Percentiles rank a stretch among this genome's conserved stretches.
These are phyloP conservation scores for Zosterops japonicus DNA, from an alignment of 2,113 vertebrate species.

Conservation along the genomic window DNA sequence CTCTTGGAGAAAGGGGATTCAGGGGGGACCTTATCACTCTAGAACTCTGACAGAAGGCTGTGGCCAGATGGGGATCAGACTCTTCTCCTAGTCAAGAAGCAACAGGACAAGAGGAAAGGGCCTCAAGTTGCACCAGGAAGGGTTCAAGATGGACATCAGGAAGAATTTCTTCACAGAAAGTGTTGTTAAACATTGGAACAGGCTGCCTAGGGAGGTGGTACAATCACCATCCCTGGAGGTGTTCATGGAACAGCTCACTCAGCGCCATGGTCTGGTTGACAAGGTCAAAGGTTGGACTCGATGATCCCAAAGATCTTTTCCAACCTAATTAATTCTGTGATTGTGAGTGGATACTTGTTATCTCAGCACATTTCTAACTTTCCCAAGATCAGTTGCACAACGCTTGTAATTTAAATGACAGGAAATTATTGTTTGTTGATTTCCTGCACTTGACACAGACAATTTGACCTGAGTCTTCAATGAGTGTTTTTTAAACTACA, in stretches of 20 bases:
- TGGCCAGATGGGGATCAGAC: not conserved
- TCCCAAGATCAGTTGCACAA: not conserved
- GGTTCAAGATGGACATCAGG: not conserved
- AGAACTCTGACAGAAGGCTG: not conserved
- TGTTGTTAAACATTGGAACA: rapidly evolving
- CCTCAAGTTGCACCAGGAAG: not conserved
- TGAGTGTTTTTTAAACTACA: not conserved
- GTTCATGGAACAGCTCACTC: not conserved
- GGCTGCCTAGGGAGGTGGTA: not conserved
- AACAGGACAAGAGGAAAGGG: not conserved
- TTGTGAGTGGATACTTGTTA: not conserved
- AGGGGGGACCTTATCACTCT: not conserved
- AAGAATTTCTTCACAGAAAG: not conserved
- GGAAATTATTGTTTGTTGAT: not conserved
- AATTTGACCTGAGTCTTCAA: not conserved
- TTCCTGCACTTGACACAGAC: not conserved
- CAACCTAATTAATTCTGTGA: not conserved
- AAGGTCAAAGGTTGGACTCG: not conserved
- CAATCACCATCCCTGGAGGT: not conserved
- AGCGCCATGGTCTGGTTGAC: not conserved
- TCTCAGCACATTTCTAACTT: not conserved
- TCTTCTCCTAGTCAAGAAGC: not conserved
- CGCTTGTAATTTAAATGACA: not conserved
- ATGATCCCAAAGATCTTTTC: not conserved
- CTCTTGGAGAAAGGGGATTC: not conserved